Evolutionary conservation across 2,888 invertebrate genomes (phyloP).

Genomic region (Pachymerium ferrugineum): DNA sequence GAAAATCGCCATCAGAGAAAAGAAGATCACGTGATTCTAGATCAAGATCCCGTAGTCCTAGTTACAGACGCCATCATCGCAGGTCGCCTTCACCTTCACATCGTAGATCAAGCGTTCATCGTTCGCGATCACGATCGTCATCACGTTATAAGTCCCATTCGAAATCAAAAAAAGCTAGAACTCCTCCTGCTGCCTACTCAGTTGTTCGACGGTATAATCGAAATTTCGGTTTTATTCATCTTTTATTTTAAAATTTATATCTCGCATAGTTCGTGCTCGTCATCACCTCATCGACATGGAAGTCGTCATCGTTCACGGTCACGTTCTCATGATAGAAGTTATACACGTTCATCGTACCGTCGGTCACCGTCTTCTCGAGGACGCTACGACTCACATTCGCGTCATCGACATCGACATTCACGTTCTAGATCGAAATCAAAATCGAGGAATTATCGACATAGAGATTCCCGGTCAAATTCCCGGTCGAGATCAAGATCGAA

Average conservation of each 20-base stretch:
- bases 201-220: constrained; percentile 10
- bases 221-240: not conserved
- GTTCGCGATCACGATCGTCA: constrained; percentile 20
- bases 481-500: constrained; percentile 12
- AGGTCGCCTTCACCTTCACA: not conserved
- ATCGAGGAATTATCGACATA: not conserved
- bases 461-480: not conserved
- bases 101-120: not conserved
- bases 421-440: not conserved
- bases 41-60: not conserved
- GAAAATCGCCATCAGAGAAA: not conserved
- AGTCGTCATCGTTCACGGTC: constrained; percentile 7
- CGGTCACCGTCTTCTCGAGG: not conserved
- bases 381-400: not conserved
- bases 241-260: not conserved
- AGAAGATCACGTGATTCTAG: not conserved
- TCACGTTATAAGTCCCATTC: not conserved
- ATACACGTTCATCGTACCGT: not conserved
- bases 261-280: not conserved
- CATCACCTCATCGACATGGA: not conserved
- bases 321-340: not conserved
- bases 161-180: not conserved
- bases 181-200: constrained; percentile 29
- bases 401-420: not conserved
- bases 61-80: not conserved